These are phyloP conservation scores for Sturmia bella DNA, from an alignment of 2,888 invertebrate species.

Conservation along the genomic window DNA sequence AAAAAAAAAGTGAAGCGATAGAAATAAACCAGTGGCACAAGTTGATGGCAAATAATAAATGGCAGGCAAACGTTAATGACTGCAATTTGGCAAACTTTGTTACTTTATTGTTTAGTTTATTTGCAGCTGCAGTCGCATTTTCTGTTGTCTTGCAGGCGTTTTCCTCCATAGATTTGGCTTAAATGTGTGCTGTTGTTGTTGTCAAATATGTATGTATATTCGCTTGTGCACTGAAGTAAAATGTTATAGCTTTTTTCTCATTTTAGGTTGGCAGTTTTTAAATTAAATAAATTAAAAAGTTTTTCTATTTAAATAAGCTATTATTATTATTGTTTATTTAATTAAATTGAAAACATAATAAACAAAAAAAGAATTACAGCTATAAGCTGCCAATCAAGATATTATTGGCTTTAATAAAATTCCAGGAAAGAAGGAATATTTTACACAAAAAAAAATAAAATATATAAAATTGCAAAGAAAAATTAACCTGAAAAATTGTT, in stretches of 20 bases:
- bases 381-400: no score
- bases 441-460: no score
- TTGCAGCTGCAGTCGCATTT: neutral
- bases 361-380: no score
- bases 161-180: constrained; percentile 12
- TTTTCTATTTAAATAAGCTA: neutral
- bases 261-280: neutral
- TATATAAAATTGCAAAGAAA: no score
- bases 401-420: no score
- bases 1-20: neutral
- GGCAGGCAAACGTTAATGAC: constrained; percentile 69
- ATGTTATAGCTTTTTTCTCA: neutral
- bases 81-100: constrained; percentile 66
- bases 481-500: no score
- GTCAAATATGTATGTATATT: neutral
- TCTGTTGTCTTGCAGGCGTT: constrained; percentile 3
- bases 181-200: neutral
- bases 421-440: no score
- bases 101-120: constrained; percentile 29
- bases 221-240: neutral
- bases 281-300: constrained; percentile 4
- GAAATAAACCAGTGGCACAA: constrained; percentile 1
- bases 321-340: neutral
- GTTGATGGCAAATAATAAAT: constrained; percentile 65
- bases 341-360: neutral